These are phyloP conservation scores for Acipenser transmontanus DNA, from an alignment of 2,797 vertebrate species.

Conservation along the genomic window DNA sequence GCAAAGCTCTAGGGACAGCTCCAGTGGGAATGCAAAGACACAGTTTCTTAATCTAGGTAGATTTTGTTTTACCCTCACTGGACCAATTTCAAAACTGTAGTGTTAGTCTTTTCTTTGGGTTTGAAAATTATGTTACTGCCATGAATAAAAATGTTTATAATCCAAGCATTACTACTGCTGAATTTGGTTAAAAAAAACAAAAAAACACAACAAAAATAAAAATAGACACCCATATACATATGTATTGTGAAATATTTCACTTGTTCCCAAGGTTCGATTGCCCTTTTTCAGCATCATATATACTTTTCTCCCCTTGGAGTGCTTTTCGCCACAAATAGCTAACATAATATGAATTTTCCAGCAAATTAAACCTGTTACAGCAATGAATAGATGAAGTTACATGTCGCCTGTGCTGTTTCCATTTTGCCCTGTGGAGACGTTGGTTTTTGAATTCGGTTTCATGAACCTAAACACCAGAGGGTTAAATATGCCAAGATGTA, in stretches of 20 bases:
- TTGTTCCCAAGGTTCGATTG: no score
- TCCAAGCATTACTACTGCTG: background rate
- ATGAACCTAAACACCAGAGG: no score
- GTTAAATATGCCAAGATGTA: no score
- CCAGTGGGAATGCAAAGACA: background rate
- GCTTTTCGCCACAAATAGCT: background rate
- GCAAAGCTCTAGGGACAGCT: background rate
- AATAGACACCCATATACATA: no score
- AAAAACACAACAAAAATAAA: no score
- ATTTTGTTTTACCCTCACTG: background rate
- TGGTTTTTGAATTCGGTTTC: no score
- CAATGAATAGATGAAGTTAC: background rate
- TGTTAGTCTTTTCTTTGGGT: no score
- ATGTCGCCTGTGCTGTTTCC: background rate
- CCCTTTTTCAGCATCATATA: no score
- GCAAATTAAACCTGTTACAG: slow-evolving; percentile 15
- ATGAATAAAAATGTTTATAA: slow-evolving; percentile 6
- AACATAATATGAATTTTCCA: slow-evolving; percentile 9
- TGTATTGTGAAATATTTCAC: no score
- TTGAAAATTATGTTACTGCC: background rate
- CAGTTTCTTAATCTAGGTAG: background rate
- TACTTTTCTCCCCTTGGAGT: no score
- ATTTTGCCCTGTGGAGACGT: background rate
- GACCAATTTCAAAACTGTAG: no score
- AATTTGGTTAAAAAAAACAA: no score